Evolutionary conservation across 2,888 invertebrate species (phyloP).

Genomic region (Chaitophorus viminalis): DNA sequence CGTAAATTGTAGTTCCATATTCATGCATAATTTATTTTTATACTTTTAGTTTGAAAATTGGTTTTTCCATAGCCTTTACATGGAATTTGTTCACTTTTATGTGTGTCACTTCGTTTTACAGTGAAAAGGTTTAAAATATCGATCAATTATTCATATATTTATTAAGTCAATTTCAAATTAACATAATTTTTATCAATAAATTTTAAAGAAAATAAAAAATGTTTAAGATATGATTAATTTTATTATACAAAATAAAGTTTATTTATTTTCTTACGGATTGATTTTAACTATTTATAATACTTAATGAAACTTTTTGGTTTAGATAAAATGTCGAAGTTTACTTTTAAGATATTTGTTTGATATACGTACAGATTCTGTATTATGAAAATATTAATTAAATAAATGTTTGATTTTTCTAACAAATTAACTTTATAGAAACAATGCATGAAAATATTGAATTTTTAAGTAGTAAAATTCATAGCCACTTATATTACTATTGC

Average conservation of each 20-base stretch:
- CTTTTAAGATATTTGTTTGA: too few species aligned
- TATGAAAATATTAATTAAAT: too few species aligned
- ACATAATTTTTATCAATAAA: neutral
- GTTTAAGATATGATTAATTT: neutral
- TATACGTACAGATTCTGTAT: too few species aligned
- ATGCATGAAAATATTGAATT: too few species aligned
- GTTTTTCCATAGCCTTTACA: neutral
- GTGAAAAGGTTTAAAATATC: neutral
- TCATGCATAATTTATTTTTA: conserved; percentile 2
- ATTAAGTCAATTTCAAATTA: neutral
- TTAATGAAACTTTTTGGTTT: neutral
- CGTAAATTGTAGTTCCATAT: neutral
- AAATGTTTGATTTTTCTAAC: too few species aligned
- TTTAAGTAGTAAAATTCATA: too few species aligned
- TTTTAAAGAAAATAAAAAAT: neutral
- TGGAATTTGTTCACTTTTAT: neutral
- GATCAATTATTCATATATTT: neutral
- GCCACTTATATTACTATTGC: too few species aligned
- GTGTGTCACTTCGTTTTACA: neutral
- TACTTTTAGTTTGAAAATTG: neutral
- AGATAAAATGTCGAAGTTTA: too few species aligned
- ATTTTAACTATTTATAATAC: neutral
- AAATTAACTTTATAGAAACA: too few species aligned
- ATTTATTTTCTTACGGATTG: neutral
- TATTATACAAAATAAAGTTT: too few species aligned